These are phyloP conservation scores for Leptoclinus maculatus DNA, from an alignment of 2,797 vertebrate genomes.

Conservation along the genomic window DNA sequence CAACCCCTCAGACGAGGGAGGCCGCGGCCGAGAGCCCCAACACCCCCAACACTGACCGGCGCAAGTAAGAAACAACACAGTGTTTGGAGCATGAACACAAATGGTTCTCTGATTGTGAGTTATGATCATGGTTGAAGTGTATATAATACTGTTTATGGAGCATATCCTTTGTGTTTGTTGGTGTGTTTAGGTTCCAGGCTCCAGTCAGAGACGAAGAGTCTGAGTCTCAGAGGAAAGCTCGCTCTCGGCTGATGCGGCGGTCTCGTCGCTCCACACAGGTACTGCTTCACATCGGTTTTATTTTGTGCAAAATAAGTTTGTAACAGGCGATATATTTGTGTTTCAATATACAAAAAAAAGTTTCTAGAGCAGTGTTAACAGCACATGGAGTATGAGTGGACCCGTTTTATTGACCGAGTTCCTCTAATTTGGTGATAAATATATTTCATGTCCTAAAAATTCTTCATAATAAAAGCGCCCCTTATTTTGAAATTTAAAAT, in stretches of 20 bases:
- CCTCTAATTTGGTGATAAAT: not conserved
- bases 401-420: too few species aligned
- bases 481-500: too few species aligned
- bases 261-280: constrained; percentile 94
- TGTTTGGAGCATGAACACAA: not conserved
- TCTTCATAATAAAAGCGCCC: too few species aligned
- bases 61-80: constrained; percentile 73
- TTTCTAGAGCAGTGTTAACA: not conserved
- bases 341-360: not conserved
- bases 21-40: constrained; percentile 73
- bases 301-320: not conserved
- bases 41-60: constrained; percentile 72
- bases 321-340: not conserved
- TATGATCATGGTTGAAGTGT: not conserved
- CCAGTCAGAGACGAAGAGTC: constrained; percentile 93
- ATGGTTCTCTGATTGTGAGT: not conserved
- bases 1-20: constrained; percentile 79
- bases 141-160: not conserved
- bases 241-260: constrained; percentile 91
- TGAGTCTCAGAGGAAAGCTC: constrained; percentile 92
- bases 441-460: not conserved
- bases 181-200: constrained; percentile 86
- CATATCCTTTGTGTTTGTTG: not conserved
- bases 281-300: not conserved
- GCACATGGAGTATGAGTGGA: not conserved